These are phyloP conservation scores for Phalacrocorax aristotelis DNA, from an alignment of 2,113 vertebrate genomes.

Conservation along the genomic window DNA sequence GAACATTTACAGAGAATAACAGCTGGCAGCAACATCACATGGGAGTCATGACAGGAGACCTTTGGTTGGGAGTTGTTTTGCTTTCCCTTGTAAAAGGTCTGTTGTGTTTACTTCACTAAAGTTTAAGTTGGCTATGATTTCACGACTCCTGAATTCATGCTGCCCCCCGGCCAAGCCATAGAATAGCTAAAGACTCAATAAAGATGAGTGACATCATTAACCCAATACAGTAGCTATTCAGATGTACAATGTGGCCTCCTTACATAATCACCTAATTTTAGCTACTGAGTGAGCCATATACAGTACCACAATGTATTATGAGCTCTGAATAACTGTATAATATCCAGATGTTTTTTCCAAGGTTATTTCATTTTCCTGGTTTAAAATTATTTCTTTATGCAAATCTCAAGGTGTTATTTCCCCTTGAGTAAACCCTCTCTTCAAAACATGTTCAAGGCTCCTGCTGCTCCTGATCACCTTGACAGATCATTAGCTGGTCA, in stretches of 20 bases:
- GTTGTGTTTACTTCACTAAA: conserved; percentile 58
- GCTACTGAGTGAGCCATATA: conserved; percentile 46
- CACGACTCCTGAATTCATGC: conserved; percentile 57
- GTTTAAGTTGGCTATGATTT: conserved; percentile 67
- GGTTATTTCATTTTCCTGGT: conserved; percentile 26
- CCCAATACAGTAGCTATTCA: conserved; percentile 73
- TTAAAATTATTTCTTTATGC: not conserved
- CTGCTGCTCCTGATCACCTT: not conserved
- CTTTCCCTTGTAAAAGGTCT: not conserved
- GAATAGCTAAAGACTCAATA: conserved; percentile 67
- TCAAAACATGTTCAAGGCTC: not conserved
- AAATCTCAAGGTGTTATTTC: not conserved
- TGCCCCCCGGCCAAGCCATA: conserved; percentile 41
- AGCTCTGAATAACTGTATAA: conserved; percentile 12
- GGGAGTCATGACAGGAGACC: accelerated
- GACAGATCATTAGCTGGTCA: not conserved
- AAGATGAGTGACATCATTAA: conserved; percentile 78
- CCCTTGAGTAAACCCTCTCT: not conserved
- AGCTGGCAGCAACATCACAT: not conserved
- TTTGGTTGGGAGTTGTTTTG: not conserved
- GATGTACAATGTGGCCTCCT: conserved; percentile 58
- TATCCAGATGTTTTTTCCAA: conserved; percentile 35
- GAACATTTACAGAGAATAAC: not conserved
- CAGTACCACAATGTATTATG: conserved; percentile 56
- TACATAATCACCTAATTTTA: conserved; percentile 78